phyloP scores from a whole-genome alignment of 2,888 invertebrate genomes.

The Pachliopta kotzebuea region DNA sequence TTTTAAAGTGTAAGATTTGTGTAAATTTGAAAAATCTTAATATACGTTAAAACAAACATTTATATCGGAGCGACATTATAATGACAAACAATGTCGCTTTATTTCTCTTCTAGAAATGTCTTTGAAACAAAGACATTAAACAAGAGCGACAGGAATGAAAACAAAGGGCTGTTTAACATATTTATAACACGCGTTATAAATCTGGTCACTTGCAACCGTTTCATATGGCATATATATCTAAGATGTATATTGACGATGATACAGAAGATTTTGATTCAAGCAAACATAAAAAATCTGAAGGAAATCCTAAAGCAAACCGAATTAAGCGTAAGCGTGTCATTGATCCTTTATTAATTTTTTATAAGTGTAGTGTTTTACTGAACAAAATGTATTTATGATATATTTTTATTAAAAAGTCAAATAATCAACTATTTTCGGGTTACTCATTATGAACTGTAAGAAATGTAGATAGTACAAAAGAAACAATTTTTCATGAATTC shows the following conservation, averaged over 20 bases:
- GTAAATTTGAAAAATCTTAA: too few relatives aligned
- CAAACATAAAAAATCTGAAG: too few relatives aligned
- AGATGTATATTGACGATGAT: too few relatives aligned
- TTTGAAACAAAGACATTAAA: slow-evolving; percentile 73
- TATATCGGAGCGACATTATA: slow-evolving; percentile 13
- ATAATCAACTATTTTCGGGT: too few relatives aligned
- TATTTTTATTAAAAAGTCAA: not conserved
- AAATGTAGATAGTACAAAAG: not conserved
- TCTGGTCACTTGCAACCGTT: slow-evolving; percentile 41
- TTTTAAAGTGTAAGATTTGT: too few relatives aligned
- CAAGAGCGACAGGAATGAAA: slow-evolving; percentile 60
- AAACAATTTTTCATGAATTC: too few relatives aligned
- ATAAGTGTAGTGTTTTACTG: slow-evolving; percentile 37
- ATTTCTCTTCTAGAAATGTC: slow-evolving; percentile 51
- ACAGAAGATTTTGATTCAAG: slow-evolving; percentile 36
- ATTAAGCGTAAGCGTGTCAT: too few relatives aligned
- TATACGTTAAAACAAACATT: not conserved
- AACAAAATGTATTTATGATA: slow-evolving; percentile 8
- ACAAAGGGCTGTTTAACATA: slow-evolving; percentile 57
- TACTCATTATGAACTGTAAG: too few relatives aligned
- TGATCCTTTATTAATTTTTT: too few relatives aligned
- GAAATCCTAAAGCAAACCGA: too few relatives aligned
- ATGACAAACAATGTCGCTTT: slow-evolving; percentile 40
- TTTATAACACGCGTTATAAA: slow-evolving; percentile 49
- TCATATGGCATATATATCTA: slow-evolving; percentile 33